Evolutionary conservation across 2,113 vertebrate genomes (phyloP).

Genomic region (Bagarius yarrelli): DNA sequence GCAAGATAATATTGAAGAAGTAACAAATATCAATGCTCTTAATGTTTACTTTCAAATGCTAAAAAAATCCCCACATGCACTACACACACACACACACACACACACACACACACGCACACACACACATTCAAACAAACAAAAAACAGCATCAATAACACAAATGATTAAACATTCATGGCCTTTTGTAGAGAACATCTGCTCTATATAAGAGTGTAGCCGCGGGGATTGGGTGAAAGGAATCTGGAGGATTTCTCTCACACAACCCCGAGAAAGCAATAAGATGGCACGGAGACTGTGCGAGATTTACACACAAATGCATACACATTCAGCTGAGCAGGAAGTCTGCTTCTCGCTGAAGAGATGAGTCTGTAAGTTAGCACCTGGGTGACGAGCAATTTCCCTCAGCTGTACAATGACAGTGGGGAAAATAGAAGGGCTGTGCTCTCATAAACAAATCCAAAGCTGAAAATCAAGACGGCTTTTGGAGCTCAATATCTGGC

Average conservation of each 20-base stretch:
- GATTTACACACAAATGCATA: conserved; percentile 39
- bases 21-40: conserved; percentile 21
- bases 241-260: conserved; percentile 72
- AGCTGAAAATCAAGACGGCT: background rate
- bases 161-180: conserved; percentile 84
- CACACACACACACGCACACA: conserved; percentile 57
- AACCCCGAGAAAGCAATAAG: conserved; percentile 74
- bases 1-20: conserved; percentile 28
- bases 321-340: conserved; percentile 26
- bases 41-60: conserved; percentile 42
- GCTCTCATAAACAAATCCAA: conserved; percentile 1
- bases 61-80: conserved; percentile 9
- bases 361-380: conserved; percentile 34
- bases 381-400: conserved; percentile 19
- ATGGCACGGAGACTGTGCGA: conserved; percentile 47
- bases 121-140: conserved; percentile 53
- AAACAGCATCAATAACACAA: conserved; percentile 83
- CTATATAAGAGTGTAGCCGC: conserved; percentile 70
- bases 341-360: conserved; percentile 15
- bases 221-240: conserved; percentile 70
- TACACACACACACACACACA: conserved; percentile 55
- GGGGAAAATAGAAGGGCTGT: background rate
- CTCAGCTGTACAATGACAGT: conserved; percentile 2
- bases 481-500: conserved; percentile 11
- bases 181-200: conserved; percentile 79